Evolutionary conservation across 2,797 vertebrate species (phyloP).

Genomic region (Coregonus sp.): DNA sequence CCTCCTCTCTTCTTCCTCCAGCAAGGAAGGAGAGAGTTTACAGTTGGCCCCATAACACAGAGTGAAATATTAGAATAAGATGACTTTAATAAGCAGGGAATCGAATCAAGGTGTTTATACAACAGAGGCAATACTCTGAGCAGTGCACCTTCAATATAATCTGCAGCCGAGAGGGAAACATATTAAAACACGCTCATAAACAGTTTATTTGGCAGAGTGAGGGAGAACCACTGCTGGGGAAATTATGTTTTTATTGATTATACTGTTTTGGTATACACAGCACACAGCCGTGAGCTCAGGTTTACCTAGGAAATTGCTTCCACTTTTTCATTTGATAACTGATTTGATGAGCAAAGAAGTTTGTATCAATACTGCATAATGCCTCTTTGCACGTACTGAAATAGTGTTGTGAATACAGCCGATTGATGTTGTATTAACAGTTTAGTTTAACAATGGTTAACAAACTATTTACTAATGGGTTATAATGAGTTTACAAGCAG

Average conservation of each 20-base stretch:
- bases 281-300: not conserved
- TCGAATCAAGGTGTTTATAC: constrained; percentile 27
- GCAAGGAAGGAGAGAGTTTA: not conserved
- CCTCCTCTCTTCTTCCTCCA: not conserved
- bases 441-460: no score
- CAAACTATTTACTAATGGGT: no score
- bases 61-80: constrained; percentile 27
- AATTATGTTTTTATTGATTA: constrained; percentile 2
- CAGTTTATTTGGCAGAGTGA: not conserved
- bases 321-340: not conserved
- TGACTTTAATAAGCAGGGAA: constrained; percentile 32
- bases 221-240: not conserved
- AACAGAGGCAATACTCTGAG: not conserved
- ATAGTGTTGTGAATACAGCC: not conserved
- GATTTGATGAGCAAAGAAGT: not conserved
- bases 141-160: not conserved
- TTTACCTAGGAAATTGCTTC: not conserved
- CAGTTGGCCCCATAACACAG: not conserved
- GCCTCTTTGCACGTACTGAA: not conserved
- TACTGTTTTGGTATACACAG: not conserved
- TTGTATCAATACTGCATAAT: not conserved
- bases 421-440: not conserved
- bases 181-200: constrained; percentile 15
- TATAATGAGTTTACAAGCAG: no score
- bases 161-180: not conserved